phyloP scores from a whole-genome alignment of 2,888 invertebrate genomes.

The Eupithecia subumbrata region DNA sequence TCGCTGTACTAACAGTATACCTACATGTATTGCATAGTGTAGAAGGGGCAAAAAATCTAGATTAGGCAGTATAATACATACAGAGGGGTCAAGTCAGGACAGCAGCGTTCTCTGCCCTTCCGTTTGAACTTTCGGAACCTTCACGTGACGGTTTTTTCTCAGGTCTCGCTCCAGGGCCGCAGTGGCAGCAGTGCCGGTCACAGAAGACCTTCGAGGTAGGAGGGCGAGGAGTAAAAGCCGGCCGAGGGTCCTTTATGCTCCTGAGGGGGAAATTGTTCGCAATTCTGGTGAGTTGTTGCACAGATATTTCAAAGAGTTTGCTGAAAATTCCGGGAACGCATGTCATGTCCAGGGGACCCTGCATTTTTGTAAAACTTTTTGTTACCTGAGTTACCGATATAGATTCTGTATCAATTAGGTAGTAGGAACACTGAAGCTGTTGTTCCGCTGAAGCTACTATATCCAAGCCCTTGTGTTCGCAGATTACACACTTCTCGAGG shows the following conservation, averaged over 20 bases:
- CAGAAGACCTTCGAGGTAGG: slow-evolving; percentile 72
- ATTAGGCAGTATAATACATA: neutral
- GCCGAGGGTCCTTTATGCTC: slow-evolving; percentile 92
- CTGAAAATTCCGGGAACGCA: neutral
- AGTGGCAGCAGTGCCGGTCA: slow-evolving; percentile 71
- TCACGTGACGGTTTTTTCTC: neutral
- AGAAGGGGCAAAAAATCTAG: neutral
- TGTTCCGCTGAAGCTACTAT: neutral
- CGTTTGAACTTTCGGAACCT: slow-evolving; percentile 1
- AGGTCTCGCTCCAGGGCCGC: slow-evolving; percentile 76
- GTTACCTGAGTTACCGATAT: neutral
- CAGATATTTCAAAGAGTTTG: neutral
- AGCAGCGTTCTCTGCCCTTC: neutral
- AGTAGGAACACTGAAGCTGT: neutral
- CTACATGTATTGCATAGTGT: too few species aligned
- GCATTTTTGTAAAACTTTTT: neutral
- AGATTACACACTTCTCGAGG: slow-evolving; percentile 93
- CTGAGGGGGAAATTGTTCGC: slow-evolving; percentile 91
- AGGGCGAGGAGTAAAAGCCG: slow-evolving; percentile 93
- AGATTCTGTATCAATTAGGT: neutral
- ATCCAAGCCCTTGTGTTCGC: slow-evolving; percentile 26
- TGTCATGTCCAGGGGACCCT: neutral
- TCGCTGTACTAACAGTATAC: neutral
- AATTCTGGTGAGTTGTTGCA: slow-evolving; percentile 84
- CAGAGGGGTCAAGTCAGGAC: neutral